Conservation (phyloP, 2,888 invertebrate species). For the Dendrolimus houi region DNA sequence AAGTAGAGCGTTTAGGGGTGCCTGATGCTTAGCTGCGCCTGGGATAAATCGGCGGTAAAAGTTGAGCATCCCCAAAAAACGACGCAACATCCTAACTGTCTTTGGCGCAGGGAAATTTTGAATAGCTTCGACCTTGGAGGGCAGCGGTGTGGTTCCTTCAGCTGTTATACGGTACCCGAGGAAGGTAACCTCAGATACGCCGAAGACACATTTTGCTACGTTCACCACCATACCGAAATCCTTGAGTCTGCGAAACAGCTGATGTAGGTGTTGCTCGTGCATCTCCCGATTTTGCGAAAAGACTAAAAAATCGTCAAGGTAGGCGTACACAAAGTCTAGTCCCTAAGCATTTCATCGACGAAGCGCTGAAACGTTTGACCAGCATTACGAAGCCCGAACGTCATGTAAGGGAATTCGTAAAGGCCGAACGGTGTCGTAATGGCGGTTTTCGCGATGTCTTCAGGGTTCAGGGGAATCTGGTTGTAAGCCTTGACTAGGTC, state of each 20-base stretch:
- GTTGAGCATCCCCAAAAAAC: slow-evolving; percentile 22
- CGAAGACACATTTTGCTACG: not conserved
- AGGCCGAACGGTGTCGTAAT: slow-evolving; percentile 25
- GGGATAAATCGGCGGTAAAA: slow-evolving; percentile 31
- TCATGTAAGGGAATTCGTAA: slow-evolving; percentile 25
- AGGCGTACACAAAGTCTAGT: slow-evolving; percentile 14
- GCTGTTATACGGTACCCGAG: slow-evolving; percentile 4
- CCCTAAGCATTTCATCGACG: slow-evolving; percentile 19
- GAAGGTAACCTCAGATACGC: slow-evolving; percentile 1
- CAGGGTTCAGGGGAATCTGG: slow-evolving; percentile 30
- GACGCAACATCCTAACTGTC: slow-evolving; percentile 10
- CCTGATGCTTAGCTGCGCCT: slow-evolving; percentile 14
- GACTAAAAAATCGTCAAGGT: slow-evolving; percentile 28
- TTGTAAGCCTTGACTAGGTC: slow-evolving; percentile 22
- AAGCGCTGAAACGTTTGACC: slow-evolving; percentile 39
- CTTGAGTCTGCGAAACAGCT: not conserved
- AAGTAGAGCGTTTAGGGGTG: slow-evolving; percentile 24
- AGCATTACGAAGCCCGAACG: slow-evolving; percentile 38
- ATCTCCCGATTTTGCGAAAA: slow-evolving; percentile 10
- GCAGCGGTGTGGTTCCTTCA: slow-evolving; percentile 4
- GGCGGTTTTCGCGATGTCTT: slow-evolving; percentile 30
- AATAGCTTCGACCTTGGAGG: slow-evolving; percentile 8
- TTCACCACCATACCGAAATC: not conserved
- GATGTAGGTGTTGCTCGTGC: not conserved
- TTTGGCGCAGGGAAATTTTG: slow-evolving; percentile 9